Evolutionary conservation across 1,140 invertebrate genomes (phyloP).

Genomic region (Drosophila truncata): DNA sequence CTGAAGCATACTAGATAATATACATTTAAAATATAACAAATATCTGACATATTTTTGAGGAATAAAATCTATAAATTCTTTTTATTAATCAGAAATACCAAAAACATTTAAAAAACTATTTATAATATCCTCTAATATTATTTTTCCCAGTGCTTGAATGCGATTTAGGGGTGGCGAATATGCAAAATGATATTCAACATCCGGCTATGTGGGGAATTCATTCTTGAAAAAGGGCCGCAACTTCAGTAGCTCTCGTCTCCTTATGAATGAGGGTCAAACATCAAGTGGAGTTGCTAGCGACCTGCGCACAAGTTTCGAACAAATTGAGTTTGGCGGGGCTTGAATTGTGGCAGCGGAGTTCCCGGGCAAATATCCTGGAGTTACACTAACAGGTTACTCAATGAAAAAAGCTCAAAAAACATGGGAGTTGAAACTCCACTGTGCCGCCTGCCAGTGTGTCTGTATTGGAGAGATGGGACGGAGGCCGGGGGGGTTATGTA

Average conservation of each 20-base stretch:
- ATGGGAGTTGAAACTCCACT: constrained; percentile 44
- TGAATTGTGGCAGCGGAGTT: constrained; percentile 24
- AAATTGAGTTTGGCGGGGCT: constrained; percentile 49
- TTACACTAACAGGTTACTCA: constrained; percentile 52
- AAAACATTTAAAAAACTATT: too few relatives aligned
- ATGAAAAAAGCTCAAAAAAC: constrained; percentile 73
- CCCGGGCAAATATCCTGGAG: constrained; percentile 42
- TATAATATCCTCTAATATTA: too few relatives aligned
- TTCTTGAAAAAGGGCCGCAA: constrained; percentile 59
- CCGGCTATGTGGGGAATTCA: constrained; percentile 54
- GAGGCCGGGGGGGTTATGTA: neutral
- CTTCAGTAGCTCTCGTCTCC: constrained; percentile 13
- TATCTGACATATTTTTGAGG: too few relatives aligned
- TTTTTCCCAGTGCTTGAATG: constrained; percentile 7
- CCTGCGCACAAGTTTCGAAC: constrained; percentile 70
- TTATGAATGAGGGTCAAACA: constrained; percentile 49
- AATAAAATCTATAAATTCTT: too few relatives aligned
- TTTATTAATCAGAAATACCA: too few relatives aligned
- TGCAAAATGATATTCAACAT: constrained; percentile 41
- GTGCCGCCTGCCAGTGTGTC: constrained; percentile 10
- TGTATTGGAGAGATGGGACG: neutral
- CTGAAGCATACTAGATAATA: too few relatives aligned
- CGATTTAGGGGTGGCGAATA: constrained; percentile 42
- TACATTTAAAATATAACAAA: too few relatives aligned
- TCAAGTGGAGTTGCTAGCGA: constrained; percentile 48